Percentiles rank a stretch among this genome's conserved stretches.
Conservation (phyloP, 2,797 vertebrate species). For the Austrolebias charrua region DNA sequence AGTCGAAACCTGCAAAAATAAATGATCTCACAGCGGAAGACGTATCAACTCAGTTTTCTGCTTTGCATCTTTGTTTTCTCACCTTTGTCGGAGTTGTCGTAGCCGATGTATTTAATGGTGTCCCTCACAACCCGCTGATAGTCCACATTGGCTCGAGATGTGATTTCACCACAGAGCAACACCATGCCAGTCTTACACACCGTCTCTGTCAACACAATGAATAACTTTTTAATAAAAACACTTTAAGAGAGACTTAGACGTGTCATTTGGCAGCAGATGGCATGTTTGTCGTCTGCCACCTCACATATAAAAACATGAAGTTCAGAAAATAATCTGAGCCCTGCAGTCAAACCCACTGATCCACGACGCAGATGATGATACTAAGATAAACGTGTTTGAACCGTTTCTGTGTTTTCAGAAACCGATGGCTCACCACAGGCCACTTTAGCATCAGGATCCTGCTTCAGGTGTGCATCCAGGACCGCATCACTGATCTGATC, state of each 20-base stretch:
- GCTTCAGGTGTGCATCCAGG: constrained; percentile 91
- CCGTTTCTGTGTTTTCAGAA: neutral
- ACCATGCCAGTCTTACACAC: constrained; percentile 99
- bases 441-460: constrained; percentile 97
- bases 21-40: neutral
- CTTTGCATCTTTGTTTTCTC: constrained; percentile 11
- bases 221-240: neutral
- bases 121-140: constrained; percentile 96
- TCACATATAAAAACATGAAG: constrained; percentile 3
- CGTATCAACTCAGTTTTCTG: neutral
- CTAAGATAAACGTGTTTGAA: neutral
- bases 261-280: neutral
- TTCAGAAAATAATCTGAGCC: constrained; percentile 14
- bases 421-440: constrained; percentile 88
- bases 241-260: neutral
- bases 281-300: no score
- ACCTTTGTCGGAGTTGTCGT: constrained; percentile 98
- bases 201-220: constrained; percentile 82
- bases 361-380: no score
- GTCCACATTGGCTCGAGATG: constrained; percentile 91
- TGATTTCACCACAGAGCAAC: constrained; percentile 96
- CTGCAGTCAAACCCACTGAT: neutral
- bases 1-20: constrained; percentile 85
- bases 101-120: constrained; percentile 93
- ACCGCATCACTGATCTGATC: constrained; percentile 99